Evolutionary conservation across 2,113 vertebrate genomes (phyloP), one percentile per base, ranked within the genome.

Genomic region (Microcebus tavaratra): DNA sequence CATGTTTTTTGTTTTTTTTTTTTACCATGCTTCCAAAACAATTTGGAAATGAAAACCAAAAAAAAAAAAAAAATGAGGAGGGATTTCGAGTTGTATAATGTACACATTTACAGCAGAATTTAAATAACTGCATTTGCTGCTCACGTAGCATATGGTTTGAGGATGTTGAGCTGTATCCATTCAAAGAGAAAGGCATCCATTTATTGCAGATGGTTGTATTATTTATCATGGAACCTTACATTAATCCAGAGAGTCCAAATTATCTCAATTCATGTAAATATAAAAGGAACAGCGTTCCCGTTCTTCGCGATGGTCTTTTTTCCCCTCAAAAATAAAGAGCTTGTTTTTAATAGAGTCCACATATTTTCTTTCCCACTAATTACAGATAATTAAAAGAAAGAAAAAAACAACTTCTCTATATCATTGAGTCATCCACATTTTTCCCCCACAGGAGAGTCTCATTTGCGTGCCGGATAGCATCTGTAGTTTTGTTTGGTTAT

Each of bases 231-330:
- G 53, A 79, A 55, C 12, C 96, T 82, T 48, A 39, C 91, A 76
- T 92, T 95, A 80, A 87, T 88, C 83, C 75, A 27, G 36, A 75
- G 94, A 42, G 83, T 67, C 83, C 89, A 80, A 91, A 94, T 97
- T 95, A 96, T 84, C 94, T 88, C 92, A 21, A 97, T 96, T 97
- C 95, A 93, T 39, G 84, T 72, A 78, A 96, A 84, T 85, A 92
- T 93, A 97, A 45, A 97, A 92, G 48, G 36, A 96, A 65, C 25
- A 76, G 84, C 90, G n/a, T 93, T 53, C 76, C 90, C 42, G 13
- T 45, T 94, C 87, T 76, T 84, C 55, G 70, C 0, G 50, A 72
- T 2, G 21, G 63, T 27, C 81, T 97, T 96, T 95, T 96, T 95
- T 95, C 55, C 31, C 68, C 61, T 88, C 36, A 67, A 67, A 90